Conservation (phyloP, 2,888 invertebrate species). For the Arrhopalites spinosus region DNA sequence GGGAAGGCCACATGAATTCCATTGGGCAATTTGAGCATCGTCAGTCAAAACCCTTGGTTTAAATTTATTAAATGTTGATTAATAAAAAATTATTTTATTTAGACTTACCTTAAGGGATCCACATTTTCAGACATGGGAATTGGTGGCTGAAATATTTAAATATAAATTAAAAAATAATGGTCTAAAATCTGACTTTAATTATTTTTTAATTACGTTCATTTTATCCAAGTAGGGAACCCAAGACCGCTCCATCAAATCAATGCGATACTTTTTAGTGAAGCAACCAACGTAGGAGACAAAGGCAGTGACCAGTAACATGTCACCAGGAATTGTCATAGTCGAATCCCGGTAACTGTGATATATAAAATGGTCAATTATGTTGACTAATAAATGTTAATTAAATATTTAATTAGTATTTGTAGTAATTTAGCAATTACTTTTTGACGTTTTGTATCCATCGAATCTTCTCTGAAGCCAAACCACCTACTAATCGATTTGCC, state of each 20-base stretch:
- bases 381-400: no score
- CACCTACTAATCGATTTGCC: constrained; percentile 92
- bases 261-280: constrained; percentile 90
- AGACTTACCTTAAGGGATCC: constrained; percentile 72
- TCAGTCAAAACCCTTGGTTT: constrained; percentile 75
- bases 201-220: constrained; percentile 67
- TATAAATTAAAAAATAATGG: not conserved
- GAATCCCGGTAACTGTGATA: constrained; percentile 64
- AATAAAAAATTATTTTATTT: no score
- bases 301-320: constrained; percentile 88
- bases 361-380: not conserved
- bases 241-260: constrained; percentile 74
- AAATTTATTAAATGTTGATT: no score
- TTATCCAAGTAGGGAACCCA: constrained; percentile 84
- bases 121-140: constrained; percentile 84
- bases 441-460: constrained; percentile 92
- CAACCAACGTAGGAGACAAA: constrained; percentile 97
- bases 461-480: constrained; percentile 92
- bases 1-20: constrained; percentile 96
- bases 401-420: no score
- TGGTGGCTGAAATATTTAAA: constrained; percentile 65
- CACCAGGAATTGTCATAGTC: constrained; percentile 85
- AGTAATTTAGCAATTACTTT: no score
- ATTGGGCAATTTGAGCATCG: constrained; percentile 71
- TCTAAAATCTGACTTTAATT: constrained; percentile 6